Conservation (phyloP, 2,113 vertebrate genomes). For the Rhombomys opimus region DNA sequence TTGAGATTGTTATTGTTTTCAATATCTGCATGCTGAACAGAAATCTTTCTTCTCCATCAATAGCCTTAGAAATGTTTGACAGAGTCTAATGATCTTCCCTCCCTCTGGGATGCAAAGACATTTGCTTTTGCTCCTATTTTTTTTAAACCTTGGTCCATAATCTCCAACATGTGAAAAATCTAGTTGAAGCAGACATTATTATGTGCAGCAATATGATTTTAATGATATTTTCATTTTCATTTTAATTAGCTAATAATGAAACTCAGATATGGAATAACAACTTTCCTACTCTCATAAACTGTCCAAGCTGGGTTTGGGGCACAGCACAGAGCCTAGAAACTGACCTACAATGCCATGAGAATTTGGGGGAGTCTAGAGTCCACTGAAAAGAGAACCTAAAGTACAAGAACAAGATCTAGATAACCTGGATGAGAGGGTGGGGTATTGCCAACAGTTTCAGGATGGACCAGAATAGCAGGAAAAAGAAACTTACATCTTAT, state of each 20-base stretch:
- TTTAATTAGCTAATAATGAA: constrained; percentile 11
- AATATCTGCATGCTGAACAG: constrained; percentile 63
- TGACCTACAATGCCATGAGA: not conserved
- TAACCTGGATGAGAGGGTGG: too few relatives aligned
- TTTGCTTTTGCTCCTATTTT: not conserved
- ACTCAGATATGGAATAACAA: not conserved
- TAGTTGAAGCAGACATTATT: not conserved
- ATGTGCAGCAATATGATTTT: not conserved
- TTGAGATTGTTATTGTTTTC: constrained; percentile 71
- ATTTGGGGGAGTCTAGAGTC: not conserved
- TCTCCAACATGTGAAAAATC: not conserved
- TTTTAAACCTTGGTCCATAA: not conserved
- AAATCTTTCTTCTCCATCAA: constrained; percentile 53
- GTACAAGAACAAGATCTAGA: not conserved
- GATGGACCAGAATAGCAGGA: too few relatives aligned
- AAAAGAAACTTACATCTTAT: not conserved
- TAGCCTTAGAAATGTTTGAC: constrained; percentile 22
- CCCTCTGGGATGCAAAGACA: not conserved
- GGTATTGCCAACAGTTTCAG: not conserved
- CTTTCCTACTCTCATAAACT: not conserved
- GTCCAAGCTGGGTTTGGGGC: not conserved
- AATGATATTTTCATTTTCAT: not conserved
- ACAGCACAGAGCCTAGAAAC: not conserved
- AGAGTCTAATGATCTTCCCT: constrained; percentile 2
- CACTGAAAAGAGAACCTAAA: not conserved